These are phyloP conservation scores for Pavo muticus DNA, from an alignment of 2,113 vertebrate genomes.

Conservation along the genomic window DNA sequence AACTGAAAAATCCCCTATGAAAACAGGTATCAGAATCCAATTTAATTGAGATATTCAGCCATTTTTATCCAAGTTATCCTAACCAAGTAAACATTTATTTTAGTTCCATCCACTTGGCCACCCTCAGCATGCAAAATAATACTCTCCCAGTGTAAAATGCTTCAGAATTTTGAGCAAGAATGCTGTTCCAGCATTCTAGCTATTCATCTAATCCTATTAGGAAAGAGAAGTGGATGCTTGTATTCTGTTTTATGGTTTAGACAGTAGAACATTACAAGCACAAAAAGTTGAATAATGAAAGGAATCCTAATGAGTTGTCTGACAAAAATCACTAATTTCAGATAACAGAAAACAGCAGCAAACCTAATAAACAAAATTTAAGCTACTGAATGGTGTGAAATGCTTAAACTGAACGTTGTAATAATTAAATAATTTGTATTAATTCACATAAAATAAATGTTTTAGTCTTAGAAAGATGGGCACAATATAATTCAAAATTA, in stretches of 20 bases:
- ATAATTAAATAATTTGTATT: not conserved
- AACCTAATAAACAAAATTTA: not conserved
- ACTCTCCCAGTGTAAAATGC: not conserved
- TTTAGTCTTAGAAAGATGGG: not conserved
- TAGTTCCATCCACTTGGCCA: not conserved
- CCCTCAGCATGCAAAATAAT: not conserved
- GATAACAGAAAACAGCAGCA: not conserved
- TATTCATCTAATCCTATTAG: slow-evolving; percentile 7
- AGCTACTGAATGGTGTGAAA: not conserved
- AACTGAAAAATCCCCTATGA: not conserved
- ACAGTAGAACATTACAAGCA: not conserved
- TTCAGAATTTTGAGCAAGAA: not conserved
- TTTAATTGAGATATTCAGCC: not conserved
- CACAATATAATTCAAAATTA: not conserved
- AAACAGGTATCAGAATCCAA: not conserved
- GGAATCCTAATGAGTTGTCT: not conserved
- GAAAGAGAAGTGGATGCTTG: not conserved
- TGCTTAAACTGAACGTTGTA: not conserved
- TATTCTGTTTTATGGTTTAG: slow-evolving; percentile 13
- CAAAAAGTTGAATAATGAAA: not conserved
- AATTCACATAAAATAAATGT: not conserved
- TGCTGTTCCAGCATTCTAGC: not conserved
- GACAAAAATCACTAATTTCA: slow-evolving; percentile 14
- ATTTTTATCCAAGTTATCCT: not conserved
- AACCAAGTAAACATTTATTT: not conserved